Conservation (phyloP, 2,797 vertebrate genomes). For the Netta rufina region DNA sequence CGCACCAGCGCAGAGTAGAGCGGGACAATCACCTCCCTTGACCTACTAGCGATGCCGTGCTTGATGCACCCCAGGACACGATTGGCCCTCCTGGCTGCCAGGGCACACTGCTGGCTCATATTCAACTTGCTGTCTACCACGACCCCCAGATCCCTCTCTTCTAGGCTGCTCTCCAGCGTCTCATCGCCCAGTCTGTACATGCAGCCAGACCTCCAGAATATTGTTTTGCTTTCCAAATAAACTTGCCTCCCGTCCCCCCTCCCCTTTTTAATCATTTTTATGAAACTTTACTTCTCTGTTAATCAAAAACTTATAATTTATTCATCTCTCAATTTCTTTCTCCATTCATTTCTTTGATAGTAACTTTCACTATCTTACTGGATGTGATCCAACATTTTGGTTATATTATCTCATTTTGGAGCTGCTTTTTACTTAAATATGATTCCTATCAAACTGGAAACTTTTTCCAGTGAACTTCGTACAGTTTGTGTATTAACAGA, state of each 20-base stretch:
- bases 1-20: too few species aligned
- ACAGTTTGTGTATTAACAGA: background rate
- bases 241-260: rapidly evolving
- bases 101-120: too few species aligned
- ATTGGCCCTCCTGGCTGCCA: too few species aligned
- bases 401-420: background rate
- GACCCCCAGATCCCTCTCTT: too few species aligned
- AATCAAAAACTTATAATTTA: background rate
- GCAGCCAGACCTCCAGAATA: background rate
- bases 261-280: background rate
- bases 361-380: background rate
- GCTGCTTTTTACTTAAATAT: background rate
- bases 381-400: background rate
- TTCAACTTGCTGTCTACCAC: too few species aligned
- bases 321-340: background rate
- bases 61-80: too few species aligned
- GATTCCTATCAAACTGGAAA: background rate
- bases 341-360: background rate
- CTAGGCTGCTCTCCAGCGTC: too few species aligned
- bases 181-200: too few species aligned
- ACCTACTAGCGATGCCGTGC: too few species aligned
- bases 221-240: background rate
- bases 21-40: too few species aligned
- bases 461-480: background rate
- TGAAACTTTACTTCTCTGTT: background rate